Evolutionary conservation across 2,113 vertebrate species (phyloP).

Genomic region (Diglossa brunneiventris): DNA sequence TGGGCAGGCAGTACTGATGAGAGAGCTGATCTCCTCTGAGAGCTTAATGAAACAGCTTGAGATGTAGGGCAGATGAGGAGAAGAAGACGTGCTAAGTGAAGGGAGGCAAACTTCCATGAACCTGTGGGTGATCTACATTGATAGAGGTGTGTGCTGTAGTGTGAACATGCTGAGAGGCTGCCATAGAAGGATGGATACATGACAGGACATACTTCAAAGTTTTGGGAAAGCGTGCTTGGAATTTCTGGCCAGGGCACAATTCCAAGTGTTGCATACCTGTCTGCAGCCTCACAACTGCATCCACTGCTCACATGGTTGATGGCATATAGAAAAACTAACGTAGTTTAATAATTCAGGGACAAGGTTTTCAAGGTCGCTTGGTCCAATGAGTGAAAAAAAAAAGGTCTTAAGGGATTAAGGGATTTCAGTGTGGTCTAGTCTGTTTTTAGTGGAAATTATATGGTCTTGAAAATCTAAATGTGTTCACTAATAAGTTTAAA

Average conservation of each 20-base stretch:
- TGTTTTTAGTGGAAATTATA: background rate
- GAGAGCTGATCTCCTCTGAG: background rate
- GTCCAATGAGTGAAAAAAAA: background rate
- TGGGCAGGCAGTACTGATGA: background rate
- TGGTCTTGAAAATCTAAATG: background rate
- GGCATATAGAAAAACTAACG: background rate
- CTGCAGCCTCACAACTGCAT: background rate
- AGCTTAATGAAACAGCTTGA: background rate
- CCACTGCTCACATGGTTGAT: background rate
- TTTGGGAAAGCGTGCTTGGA: slow-evolving; percentile 17
- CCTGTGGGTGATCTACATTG: background rate
- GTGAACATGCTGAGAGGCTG: slow-evolving; percentile 4
- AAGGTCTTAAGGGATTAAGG: background rate
- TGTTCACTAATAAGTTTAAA: background rate
- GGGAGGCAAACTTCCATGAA: background rate
- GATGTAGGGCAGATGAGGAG: slow-evolving; percentile 32
- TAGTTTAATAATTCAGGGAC: background rate
- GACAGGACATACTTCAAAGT: slow-evolving; percentile 43
- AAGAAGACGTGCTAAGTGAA: background rate
- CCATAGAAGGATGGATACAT: background rate
- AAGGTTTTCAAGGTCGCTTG: background rate
- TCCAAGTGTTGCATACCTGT: slow-evolving; percentile 31
- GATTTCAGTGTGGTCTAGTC: background rate
- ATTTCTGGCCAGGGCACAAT: slow-evolving; percentile 45
- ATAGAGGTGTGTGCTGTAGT: background rate